Percentiles rank a stretch among this genome's conserved stretches.
phyloP scores from a whole-genome alignment of 2,888 invertebrate species.

The Perizoma affinitatum region DNA sequence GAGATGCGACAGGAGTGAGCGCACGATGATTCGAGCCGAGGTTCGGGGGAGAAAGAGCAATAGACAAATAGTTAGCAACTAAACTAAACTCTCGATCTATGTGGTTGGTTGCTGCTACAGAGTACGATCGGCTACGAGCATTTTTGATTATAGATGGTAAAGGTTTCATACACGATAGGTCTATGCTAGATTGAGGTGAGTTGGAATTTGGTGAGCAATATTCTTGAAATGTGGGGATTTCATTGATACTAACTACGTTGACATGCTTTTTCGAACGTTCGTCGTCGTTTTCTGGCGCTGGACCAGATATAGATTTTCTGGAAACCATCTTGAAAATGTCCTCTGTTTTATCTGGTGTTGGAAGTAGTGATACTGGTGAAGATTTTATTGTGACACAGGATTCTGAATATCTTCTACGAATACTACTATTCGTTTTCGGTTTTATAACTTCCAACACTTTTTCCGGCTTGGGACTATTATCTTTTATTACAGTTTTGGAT shows the following conservation, averaged over 20 bases:
- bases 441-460: constrained; percentile 12
- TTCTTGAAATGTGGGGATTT: constrained; percentile 80
- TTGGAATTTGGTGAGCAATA: constrained; percentile 68
- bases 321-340: constrained; percentile 59
- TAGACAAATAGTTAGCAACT: constrained; percentile 85
- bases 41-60: constrained; percentile 84
- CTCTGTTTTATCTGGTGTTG: constrained; percentile 53
- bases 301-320: constrained; percentile 30
- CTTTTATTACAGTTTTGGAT: constrained; percentile 28
- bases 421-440: constrained; percentile 26
- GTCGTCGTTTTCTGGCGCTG: constrained; percentile 8
- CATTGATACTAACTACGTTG: constrained; percentile 80
- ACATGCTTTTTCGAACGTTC: constrained; percentile 47
- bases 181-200: constrained; percentile 60
- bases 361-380: constrained; percentile 39
- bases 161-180: constrained; percentile 59
- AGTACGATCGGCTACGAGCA: constrained; percentile 65
- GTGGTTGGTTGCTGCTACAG: constrained; percentile 64
- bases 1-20: constrained; percentile 73
- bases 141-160: constrained; percentile 68
- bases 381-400: constrained; percentile 50
- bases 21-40: constrained; percentile 76
- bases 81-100: constrained; percentile 73
- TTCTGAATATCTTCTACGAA: constrained; percentile 60
- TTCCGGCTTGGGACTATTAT: constrained; percentile 25